Base-by-base conservation (phyloP, 2,888 invertebrate genomes). In the Schizotus pectinicornis region DNA sequence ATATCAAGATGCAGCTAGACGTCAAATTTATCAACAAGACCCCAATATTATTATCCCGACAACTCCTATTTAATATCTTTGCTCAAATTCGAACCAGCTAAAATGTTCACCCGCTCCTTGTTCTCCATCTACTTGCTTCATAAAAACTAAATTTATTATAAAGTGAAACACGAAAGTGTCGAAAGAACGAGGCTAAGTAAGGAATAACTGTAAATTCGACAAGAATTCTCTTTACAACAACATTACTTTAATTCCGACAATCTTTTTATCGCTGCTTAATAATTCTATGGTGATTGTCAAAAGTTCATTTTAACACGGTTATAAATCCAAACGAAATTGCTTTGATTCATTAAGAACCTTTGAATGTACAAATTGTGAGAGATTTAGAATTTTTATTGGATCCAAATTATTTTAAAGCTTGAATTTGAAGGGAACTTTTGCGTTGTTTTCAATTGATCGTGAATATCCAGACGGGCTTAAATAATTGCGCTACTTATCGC, bases 1-100 rank as follows among this genome's bases (percentile, higher is more conserved):
- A 11, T 9, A 45, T 45, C 45, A 31, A 45, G 33, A 45, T 33
- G 33, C 45, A 45, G 30, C 32, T 45, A 45, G 12, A 32, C 33
- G 11, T 45, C 33, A 45, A 45, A 45, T 33, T 45, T 45, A 45
- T 45, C 32, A 45, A 45, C 33, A 45, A 33, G 32, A 45, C 14
- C 14, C 45, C 45, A 45, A 31, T 33, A 45, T 6, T 1, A 45
- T 32, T 11, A 45, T 34, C 14, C 32, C 45, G 34, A 14, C 11
- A 30, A 45, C 30, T 7, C 6, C 45, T 32, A 33, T 45, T 45
- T 45, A 45, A 45, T 45, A 11, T 45, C 12, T 7, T 2, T 11
- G 11, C 8, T 38, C 8, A 2, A n/a, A 38, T 38, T 11, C 12
- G 22, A 38, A 8, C 8, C 3, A 14, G 8, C 2, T 38, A 2